Evolutionary conservation across 2,888 invertebrate genomes (phyloP).

Genomic region (Oligia latruncula): DNA sequence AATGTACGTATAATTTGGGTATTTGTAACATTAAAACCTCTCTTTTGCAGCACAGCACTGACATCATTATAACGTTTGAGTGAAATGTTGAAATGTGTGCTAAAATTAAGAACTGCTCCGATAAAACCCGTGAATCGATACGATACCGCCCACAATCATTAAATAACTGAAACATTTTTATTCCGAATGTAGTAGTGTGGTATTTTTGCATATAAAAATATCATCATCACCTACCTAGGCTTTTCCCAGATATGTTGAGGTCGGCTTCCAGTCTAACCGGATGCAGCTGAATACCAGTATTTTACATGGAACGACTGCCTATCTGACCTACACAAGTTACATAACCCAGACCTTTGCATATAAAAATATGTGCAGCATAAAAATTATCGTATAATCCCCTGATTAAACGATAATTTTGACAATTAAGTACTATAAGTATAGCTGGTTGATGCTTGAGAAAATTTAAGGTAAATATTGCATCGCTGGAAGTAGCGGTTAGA

Average conservation of each 20-base stretch:
- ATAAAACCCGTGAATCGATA: conserved; percentile 29
- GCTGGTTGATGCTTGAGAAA: neutral
- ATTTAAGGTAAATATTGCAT: neutral
- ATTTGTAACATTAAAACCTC: conserved; percentile 37
- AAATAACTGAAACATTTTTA: conserved; percentile 15
- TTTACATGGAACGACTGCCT: too few relatives aligned
- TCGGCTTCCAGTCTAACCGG: too few relatives aligned
- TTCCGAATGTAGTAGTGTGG: neutral
- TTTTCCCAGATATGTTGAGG: too few relatives aligned
- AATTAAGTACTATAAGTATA: neutral
- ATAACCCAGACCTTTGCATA: neutral
- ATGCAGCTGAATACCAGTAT: too few relatives aligned
- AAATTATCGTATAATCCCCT: too few relatives aligned
- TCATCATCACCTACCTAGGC: too few relatives aligned
- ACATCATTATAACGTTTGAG: conserved; percentile 13
- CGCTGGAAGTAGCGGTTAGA: neutral
- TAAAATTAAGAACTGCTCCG: conserved; percentile 39
- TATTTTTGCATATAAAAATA: conserved; percentile 3
- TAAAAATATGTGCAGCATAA: neutral
- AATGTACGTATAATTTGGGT: conserved; percentile 70
- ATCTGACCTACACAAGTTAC: too few relatives aligned
- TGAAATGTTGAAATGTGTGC: conserved; percentile 32
- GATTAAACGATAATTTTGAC: neutral
- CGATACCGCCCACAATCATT: conserved; percentile 7
- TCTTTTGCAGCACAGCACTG: conserved; percentile 6